Evolutionary conservation across 1,140 invertebrate genomes (phyloP).

Genomic region (Drosophila nebulosa): DNA sequence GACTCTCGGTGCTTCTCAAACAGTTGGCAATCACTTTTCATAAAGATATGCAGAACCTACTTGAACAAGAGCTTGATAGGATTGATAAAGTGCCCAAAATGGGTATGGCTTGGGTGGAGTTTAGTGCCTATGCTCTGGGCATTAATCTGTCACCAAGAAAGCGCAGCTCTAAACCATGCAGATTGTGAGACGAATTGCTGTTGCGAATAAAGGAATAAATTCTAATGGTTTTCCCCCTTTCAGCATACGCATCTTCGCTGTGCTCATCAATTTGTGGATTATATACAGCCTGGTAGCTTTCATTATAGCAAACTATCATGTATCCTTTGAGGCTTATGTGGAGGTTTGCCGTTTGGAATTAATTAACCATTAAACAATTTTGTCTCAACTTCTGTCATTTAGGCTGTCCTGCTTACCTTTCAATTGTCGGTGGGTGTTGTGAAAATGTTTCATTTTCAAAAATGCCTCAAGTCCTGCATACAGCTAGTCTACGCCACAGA

Average conservation of each 20-base stretch:
- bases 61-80: slow-evolving; percentile 46
- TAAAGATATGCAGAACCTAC: slow-evolving; percentile 42
- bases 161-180: slow-evolving; percentile 47
- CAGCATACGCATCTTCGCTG: slow-evolving; percentile 29
- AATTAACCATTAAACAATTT: no score
- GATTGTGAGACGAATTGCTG: slow-evolving; percentile 19
- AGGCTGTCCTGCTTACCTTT: slow-evolving; percentile 59
- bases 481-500: slow-evolving; percentile 42
- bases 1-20: not conserved
- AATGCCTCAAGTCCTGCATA: slow-evolving; percentile 21
- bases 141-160: slow-evolving; percentile 59
- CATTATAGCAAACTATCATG: slow-evolving; percentile 43
- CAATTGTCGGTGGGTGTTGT: slow-evolving; percentile 56
- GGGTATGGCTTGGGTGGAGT: slow-evolving; percentile 57
- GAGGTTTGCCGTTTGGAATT: slow-evolving; percentile 33
- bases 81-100: slow-evolving; percentile 51
- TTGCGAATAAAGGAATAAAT: no score
- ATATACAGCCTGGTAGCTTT: slow-evolving; percentile 56
- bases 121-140: slow-evolving; percentile 48
- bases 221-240: not conserved
- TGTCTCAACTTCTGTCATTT: not conserved
- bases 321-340: slow-evolving; percentile 64
- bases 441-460: slow-evolving; percentile 55
- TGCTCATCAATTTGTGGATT: slow-evolving; percentile 44
- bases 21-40: slow-evolving; percentile 23